A percentile compares a stretch with the other conserved stretches of the same genome.
These are phyloP conservation scores for Xanthia togata DNA, from an alignment of 2,888 invertebrate species.

Conservation along the genomic window DNA sequence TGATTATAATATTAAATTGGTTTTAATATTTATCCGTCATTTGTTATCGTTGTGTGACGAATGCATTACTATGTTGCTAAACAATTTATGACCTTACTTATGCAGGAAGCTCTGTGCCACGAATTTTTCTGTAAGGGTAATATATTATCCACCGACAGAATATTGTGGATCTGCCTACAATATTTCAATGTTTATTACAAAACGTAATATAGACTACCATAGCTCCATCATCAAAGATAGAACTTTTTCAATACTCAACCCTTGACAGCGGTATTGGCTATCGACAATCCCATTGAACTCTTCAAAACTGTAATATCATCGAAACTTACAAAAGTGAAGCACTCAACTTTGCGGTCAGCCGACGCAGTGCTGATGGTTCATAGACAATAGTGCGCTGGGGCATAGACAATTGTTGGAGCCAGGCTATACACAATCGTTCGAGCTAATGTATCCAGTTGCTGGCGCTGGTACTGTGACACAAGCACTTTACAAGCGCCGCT, in stretches of 20 bases:
- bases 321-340: constrained; percentile 47
- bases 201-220: constrained; percentile 5
- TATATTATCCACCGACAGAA: constrained; percentile 12
- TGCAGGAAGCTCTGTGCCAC: constrained; percentile 32
- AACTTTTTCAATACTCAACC: constrained; percentile 47
- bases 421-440: constrained; percentile 37
- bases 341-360: constrained; percentile 54
- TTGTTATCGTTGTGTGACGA: constrained; percentile 55
- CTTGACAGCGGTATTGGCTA: constrained; percentile 30
- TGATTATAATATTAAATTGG: constrained; percentile 76
- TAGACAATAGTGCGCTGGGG: constrained; percentile 43
- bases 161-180: constrained; percentile 3
- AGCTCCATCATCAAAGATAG: constrained; percentile 1
- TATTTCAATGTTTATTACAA: neutral
- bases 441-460: constrained; percentile 50
- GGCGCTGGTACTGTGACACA: constrained; percentile 31
- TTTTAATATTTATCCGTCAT: constrained; percentile 72
- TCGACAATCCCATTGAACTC: constrained; percentile 35
- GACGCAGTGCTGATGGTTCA: constrained; percentile 53
- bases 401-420: constrained; percentile 31
- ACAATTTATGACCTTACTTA: constrained; percentile 43
- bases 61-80: constrained; percentile 39
- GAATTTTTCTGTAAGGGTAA: constrained; percentile 14
- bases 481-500: constrained; percentile 20
- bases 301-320: constrained; percentile 55